Percentiles rank a stretch among this genome's conserved stretches.
These are phyloP conservation scores for Euphydryas editha DNA, from an alignment of 2,888 invertebrate genomes.

Conservation along the genomic window DNA sequence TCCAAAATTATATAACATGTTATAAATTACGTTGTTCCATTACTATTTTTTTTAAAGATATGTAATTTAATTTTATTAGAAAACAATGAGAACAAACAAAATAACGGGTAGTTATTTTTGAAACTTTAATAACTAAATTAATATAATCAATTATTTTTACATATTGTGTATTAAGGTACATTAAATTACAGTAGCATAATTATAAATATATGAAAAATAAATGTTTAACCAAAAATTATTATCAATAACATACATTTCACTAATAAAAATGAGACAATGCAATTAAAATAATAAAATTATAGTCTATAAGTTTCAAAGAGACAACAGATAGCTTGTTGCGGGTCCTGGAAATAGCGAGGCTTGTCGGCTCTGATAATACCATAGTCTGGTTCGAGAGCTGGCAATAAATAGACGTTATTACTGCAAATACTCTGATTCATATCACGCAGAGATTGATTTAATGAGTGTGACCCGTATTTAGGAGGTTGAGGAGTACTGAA, in stretches of 20 bases:
- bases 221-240: constrained; percentile 9
- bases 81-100: background rate
- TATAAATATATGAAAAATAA: constrained; percentile 19
- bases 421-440: constrained; percentile 44
- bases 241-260: constrained; percentile 8
- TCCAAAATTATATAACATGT: too few species aligned
- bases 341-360: constrained; percentile 72
- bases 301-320: constrained; percentile 69
- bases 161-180: constrained; percentile 12
- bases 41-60: too few species aligned
- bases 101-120: background rate
- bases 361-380: constrained; percentile 67
- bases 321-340: constrained; percentile 71
- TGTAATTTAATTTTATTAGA: too few species aligned
- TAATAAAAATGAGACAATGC: constrained; percentile 18
- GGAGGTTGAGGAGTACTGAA: constrained; percentile 56
- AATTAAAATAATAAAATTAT: constrained; percentile 44
- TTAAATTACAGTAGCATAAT: constrained; percentile 11
- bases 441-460: constrained; percentile 54
- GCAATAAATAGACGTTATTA: constrained; percentile 48
- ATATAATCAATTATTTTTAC: constrained; percentile 9
- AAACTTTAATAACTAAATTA: constrained; percentile 8
- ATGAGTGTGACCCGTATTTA: constrained; percentile 54
- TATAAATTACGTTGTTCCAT: too few species aligned
- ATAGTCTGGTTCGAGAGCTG: constrained; percentile 72